These are phyloP conservation scores for Rhadinocentrus ornatus DNA, from an alignment of 2,797 vertebrate species.

Conservation along the genomic window DNA sequence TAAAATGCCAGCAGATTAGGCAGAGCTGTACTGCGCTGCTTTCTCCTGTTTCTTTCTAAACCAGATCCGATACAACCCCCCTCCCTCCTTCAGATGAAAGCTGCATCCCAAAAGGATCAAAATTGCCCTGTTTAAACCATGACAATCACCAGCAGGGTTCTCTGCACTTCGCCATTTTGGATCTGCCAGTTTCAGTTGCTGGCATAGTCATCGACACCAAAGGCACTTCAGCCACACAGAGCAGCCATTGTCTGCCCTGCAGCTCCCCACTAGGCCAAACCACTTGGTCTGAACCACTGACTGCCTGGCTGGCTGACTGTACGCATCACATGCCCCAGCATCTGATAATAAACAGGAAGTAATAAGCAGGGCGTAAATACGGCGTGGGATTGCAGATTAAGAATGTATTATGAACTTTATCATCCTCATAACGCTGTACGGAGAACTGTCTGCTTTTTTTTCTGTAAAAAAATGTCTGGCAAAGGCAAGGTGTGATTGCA, in stretches of 20 bases:
- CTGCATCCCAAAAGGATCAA: conserved; percentile 67
- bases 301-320: conserved; percentile 65
- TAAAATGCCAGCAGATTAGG: conserved; percentile 54
- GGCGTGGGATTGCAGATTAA: conserved; percentile 61
- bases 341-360: conserved; percentile 77
- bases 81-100: conserved; percentile 26
- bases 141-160: conserved; percentile 71
- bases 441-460: conserved; percentile 39
- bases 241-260: conserved; percentile 75
- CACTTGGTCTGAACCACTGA: conserved; percentile 79
- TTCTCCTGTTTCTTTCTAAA: neutral
- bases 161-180: conserved; percentile 77
- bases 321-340: conserved; percentile 64
- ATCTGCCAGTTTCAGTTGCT: conserved; percentile 77
- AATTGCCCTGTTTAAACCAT: conserved; percentile 57
- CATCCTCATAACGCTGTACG: conserved; percentile 54
- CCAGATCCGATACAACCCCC: conserved; percentile 37
- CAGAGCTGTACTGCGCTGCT: conserved; percentile 19
- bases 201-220: conserved; percentile 78
- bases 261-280: conserved; percentile 75
- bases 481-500: conserved; percentile 72
- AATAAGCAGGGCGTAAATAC: conserved; percentile 56
- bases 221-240: conserved; percentile 79
- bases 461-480: conserved; percentile 46
- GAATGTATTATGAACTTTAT: conserved; percentile 63